Conservation (phyloP, 2,797 vertebrate genomes). For the Leptodactylus fallax region DNA sequence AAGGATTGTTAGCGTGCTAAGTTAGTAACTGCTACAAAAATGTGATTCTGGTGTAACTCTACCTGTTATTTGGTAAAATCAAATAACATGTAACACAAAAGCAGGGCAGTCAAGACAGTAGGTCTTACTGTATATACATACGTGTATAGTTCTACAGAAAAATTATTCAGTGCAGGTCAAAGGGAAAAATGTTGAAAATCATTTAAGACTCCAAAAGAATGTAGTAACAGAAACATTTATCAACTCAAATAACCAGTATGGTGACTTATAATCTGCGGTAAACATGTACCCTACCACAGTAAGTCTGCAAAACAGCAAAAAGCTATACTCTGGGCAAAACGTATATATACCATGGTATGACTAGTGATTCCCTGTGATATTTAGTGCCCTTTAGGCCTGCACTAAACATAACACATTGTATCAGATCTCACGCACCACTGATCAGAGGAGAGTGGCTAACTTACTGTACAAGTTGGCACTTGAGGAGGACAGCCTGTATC, state of each 20-base stretch:
- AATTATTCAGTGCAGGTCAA: not conserved
- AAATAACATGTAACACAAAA: too few species aligned
- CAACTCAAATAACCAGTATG: not conserved
- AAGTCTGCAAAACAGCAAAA: not conserved
- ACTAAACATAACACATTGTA: not conserved
- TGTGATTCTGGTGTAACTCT: too few species aligned
- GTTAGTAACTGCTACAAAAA: not conserved
- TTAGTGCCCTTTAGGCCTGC: not conserved
- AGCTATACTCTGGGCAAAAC: not conserved
- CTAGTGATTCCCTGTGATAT: too few species aligned
- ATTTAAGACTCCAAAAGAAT: not conserved
- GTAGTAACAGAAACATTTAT: not conserved
- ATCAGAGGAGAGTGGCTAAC: too few species aligned
- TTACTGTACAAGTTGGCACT: too few species aligned
- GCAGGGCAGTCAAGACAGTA: too few species aligned
- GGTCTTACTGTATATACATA: not conserved
- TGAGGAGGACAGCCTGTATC: too few species aligned
- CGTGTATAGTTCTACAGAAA: not conserved
- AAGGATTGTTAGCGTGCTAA: not conserved
- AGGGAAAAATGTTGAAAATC: not conserved
- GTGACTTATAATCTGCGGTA: not conserved
- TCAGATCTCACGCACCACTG: too few species aligned
- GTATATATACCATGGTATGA: not conserved
- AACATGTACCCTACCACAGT: not conserved
- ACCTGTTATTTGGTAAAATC: too few species aligned